These are phyloP conservation scores for Rhinolophus ferrumequinum DNA, from an alignment of 2,113 vertebrate genomes.

Conservation along the genomic window DNA sequence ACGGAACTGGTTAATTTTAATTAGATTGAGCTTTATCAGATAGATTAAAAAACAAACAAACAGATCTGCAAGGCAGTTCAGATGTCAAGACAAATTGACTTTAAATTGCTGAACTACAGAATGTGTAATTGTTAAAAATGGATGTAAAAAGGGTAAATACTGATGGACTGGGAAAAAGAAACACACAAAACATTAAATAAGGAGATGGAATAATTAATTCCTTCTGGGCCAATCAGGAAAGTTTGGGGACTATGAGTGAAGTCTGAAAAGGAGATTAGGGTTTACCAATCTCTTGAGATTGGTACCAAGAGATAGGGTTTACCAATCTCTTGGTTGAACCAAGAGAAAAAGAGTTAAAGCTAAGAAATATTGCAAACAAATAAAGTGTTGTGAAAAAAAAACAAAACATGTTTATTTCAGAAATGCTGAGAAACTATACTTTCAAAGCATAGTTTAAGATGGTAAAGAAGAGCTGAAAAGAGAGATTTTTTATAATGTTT, in stretches of 20 bases:
- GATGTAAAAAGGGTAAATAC: not conserved
- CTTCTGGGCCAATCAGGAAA: not conserved
- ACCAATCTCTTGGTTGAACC: not conserved
- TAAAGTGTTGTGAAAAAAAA: not conserved
- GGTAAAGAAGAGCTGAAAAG: not conserved
- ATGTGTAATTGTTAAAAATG: not conserved
- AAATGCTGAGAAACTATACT: not conserved
- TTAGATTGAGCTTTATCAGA: not conserved
- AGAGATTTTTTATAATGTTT: not conserved
- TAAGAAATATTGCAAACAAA: not conserved
- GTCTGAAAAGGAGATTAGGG: not conserved
- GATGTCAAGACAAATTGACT: not conserved
- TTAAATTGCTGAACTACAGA: not conserved
- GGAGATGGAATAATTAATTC: not conserved
- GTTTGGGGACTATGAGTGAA: not conserved
- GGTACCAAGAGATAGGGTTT: too few relatives aligned
- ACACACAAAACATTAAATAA: not conserved
- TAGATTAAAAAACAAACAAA: not conserved
- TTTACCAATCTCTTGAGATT: too few relatives aligned
- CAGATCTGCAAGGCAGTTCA: not conserved
- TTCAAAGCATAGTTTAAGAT: not conserved
- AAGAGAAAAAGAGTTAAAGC: not conserved
- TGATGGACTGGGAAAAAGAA: not conserved
- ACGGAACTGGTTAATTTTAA: not conserved
- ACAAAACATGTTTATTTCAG: not conserved